Conservation (phyloP, 2,797 vertebrate species). For the Pogonophryne albipinna region DNA sequence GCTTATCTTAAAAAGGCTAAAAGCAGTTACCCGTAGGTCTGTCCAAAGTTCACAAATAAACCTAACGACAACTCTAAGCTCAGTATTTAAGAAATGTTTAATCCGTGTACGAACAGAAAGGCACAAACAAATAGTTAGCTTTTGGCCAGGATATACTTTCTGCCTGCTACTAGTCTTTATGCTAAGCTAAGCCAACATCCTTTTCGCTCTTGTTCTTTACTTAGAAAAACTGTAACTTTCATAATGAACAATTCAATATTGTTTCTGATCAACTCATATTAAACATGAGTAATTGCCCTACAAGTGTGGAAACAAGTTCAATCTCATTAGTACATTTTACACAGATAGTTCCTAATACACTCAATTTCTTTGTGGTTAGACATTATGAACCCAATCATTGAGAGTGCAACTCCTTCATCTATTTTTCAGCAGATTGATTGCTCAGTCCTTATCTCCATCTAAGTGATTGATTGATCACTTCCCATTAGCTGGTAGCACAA, state of each 20-base stretch:
- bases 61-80: neutral
- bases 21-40: neutral
- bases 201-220: neutral
- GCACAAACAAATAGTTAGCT: neutral
- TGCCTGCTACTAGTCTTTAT: neutral
- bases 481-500: slow-evolving; percentile 57
- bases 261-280: neutral
- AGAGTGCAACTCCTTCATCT: slow-evolving; percentile 41
- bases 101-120: slow-evolving; percentile 5
- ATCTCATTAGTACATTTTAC: neutral
- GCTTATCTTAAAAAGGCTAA: neutral
- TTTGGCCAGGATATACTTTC: neutral
- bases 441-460: slow-evolving; percentile 51
- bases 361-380: slow-evolving; percentile 3
- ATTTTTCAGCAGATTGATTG: slow-evolving; percentile 67
- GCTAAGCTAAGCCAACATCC: slow-evolving; percentile 1
- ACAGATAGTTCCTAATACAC: neutral
- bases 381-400: slow-evolving; percentile 40
- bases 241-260: neutral
- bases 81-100: neutral
- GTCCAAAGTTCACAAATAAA: slow-evolving; percentile 20
- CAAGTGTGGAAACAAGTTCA: slow-evolving; percentile 7
- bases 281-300: neutral
- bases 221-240: neutral
- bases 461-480: slow-evolving; percentile 68